Evolutionary conservation across 2,797 vertebrate species (phyloP), one percentile per base, ranked within the genome.

Genomic region (Cirrhinus mrigala): DNA sequence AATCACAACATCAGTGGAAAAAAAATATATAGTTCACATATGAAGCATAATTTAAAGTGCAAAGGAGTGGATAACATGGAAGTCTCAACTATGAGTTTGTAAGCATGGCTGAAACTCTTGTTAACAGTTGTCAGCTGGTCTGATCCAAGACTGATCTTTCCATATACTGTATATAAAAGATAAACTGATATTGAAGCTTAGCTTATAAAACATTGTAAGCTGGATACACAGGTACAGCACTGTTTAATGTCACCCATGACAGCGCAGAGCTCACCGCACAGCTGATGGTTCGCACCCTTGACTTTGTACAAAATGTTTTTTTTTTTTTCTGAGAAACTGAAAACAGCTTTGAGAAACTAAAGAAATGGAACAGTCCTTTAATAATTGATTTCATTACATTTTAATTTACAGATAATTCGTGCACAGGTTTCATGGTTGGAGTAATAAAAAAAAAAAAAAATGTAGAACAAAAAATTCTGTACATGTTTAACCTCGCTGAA

Each of bases 381-480:
- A 79, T 40, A 29, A 29, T 20, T 20, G 48, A 50, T 52, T 79
- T 50, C 15, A 40, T 62, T 62, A 37, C 6, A n/a, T 37, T 74
- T 73, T 9, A 27, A 79, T 80, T 71, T 24, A 64, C 40, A 70
- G 37, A 84, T 46, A 84, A 79, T 60, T 27, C 48, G 50, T 79
- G 75, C 83, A 70, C 82, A 68, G 44, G n/a, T 46, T 77, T 66
- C 27, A 58, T 27, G 37, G 37, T 74, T 27, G 20, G 27, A 52
- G 10, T 74, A 20, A 50, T 12, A 64, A 78, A 46, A 52, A 78
- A 76, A 81, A 50, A 75, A 62, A 50, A 81, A 37, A 84, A 40
- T 4, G 50, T 71, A 86, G 50, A 87, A 84, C 27, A 82, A 75
- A 81, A 75, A 18, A 80, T n/a, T 82, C 52, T 87, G 84, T 87